phyloP scores from a whole-genome alignment of 2,113 vertebrate species.

The Camelus bactrianus region DNA sequence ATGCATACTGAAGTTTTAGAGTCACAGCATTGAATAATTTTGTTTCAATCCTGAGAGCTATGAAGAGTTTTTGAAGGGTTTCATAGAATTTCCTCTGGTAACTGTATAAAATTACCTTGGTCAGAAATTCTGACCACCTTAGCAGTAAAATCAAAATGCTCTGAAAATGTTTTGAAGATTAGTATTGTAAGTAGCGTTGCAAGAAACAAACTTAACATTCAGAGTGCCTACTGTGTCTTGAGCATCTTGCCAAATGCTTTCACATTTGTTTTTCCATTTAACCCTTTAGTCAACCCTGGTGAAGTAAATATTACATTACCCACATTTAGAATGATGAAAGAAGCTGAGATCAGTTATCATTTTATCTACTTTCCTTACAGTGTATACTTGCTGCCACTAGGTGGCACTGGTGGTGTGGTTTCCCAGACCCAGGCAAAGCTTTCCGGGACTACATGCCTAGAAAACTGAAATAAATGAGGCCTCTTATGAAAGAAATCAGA shows the following conservation, averaged over 20 bases:
- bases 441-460: not conserved
- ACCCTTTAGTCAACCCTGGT: not conserved
- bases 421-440: not conserved
- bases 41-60: not conserved
- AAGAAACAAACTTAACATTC: not conserved
- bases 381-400: not conserved
- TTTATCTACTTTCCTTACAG: not conserved
- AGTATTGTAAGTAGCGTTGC: not conserved
- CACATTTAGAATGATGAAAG: conserved; percentile 38
- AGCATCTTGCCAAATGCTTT: conserved; percentile 15
- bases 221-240: not conserved
- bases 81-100: not conserved
- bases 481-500: not conserved
- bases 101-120: conserved; percentile 7
- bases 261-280: not conserved
- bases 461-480: not conserved
- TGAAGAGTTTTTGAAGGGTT: not conserved
- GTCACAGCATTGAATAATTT: not conserved
- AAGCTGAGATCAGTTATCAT: not conserved
- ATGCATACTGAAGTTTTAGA: not conserved
- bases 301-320: not conserved
- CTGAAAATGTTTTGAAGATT: conserved; percentile 41
- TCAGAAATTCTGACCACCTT: not conserved
- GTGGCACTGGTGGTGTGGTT: not conserved
- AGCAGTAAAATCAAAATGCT: not conserved